Conservation (phyloP, 2,113 vertebrate species). For the Orcinus orca region DNA sequence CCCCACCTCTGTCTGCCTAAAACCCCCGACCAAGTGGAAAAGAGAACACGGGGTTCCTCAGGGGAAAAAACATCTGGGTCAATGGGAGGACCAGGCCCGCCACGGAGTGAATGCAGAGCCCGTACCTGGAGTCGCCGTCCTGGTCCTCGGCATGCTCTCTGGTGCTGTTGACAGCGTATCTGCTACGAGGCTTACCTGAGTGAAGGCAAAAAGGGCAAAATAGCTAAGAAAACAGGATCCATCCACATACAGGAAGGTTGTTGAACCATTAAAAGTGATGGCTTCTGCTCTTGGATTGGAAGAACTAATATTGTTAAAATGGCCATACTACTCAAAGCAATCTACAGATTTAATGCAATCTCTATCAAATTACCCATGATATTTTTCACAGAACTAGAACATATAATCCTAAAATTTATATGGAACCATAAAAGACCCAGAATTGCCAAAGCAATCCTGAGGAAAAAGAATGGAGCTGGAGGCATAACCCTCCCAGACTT, state of each 20-base stretch:
- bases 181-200: constrained; percentile 93
- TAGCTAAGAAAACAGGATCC: neutral
- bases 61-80: neutral
- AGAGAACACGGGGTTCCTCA: neutral
- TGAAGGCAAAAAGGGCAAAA: constrained; percentile 55
- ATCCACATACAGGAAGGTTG: neutral
- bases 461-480: neutral
- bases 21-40: neutral
- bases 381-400: neutral
- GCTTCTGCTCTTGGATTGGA: neutral
- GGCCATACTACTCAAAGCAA: neutral
- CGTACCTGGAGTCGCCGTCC: constrained; percentile 96
- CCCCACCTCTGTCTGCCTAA: neutral
- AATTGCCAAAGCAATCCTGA: neutral
- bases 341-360: neutral
- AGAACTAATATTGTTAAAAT: neutral
- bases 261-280: neutral
- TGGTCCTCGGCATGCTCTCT: constrained; percentile 91
- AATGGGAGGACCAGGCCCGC: neutral
- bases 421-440: neutral
- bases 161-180: constrained; percentile 90
- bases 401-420: neutral
- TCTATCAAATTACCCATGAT: neutral
- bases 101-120: neutral
- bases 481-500: neutral